Conservation (phyloP, 2,797 vertebrate species). For the Neomorphus geoffroyi region DNA sequence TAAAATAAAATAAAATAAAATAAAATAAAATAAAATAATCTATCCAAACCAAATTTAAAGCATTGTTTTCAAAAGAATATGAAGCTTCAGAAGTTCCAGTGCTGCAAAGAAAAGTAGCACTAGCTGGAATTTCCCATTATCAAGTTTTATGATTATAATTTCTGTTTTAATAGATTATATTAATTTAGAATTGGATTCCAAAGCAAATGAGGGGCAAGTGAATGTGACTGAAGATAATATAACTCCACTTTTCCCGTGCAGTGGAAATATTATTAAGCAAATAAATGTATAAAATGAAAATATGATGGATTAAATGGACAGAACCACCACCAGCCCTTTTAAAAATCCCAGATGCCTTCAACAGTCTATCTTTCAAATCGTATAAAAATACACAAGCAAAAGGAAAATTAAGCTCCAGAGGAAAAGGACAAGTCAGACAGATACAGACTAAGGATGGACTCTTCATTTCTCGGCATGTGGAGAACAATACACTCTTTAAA, state of each 20-base stretch:
- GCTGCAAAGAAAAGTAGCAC: not conserved
- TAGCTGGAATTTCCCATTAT: not conserved
- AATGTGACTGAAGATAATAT: not conserved
- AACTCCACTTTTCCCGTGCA: not conserved
- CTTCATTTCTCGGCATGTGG: not conserved
- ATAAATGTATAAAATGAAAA: not conserved
- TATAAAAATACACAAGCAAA: not conserved
- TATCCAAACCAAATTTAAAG: not conserved
- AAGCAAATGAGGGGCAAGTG: not conserved
- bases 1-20: not conserved
- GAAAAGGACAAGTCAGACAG: not conserved
- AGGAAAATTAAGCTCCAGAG: not conserved
- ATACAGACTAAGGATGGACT: not conserved
- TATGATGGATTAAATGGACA: not conserved
- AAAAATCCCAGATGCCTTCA: not conserved
- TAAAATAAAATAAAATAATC: not conserved
- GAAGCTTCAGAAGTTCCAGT: not conserved
- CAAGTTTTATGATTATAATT: not conserved
- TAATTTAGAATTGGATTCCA: not conserved
- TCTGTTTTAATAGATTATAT: not conserved
- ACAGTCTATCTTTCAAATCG: not conserved
- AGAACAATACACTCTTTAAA: slow-evolving; percentile 9
- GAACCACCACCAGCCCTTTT: not conserved
- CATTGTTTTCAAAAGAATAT: not conserved
- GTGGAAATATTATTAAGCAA: not conserved